Evolutionary conservation across 2,888 invertebrate species (phyloP).

Genomic region (Andrena fulva): DNA sequence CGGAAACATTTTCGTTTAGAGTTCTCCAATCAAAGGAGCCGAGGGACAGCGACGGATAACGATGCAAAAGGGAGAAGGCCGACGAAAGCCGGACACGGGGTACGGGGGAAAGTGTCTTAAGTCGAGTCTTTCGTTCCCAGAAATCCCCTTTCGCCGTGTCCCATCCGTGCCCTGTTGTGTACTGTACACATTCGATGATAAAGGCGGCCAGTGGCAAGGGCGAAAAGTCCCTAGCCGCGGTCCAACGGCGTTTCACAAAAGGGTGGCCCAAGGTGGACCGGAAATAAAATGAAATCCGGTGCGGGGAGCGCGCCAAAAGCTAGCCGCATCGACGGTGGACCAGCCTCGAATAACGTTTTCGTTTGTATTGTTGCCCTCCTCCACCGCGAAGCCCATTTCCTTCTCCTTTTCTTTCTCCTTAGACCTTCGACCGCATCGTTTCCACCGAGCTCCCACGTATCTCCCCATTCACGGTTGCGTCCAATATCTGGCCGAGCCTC

Average conservation of each 20-base stretch:
- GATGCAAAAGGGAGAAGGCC: constrained; percentile 41
- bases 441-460: constrained; percentile 37
- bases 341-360: constrained; percentile 69
- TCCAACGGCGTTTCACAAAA: constrained; percentile 72
- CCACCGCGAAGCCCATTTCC: constrained; percentile 40
- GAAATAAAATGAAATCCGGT: constrained; percentile 79
- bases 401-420: constrained; percentile 34
- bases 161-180: constrained; percentile 38
- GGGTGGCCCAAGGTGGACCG: constrained; percentile 68
- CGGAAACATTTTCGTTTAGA: constrained; percentile 71
- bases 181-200: constrained; percentile 65
- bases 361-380: constrained; percentile 65
- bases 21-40: constrained; percentile 58
- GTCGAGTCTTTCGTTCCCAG: constrained; percentile 60
- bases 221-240: constrained; percentile 58
- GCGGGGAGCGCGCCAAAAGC: constrained; percentile 69
- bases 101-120: constrained; percentile 68
- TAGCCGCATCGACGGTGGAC: constrained; percentile 50
- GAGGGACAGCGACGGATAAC: constrained; percentile 35
- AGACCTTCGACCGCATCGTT: neutral
- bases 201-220: constrained; percentile 55
- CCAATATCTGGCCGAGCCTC: constrained; percentile 59
- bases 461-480: constrained; percentile 58
- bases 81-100: constrained; percentile 21
- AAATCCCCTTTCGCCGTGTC: constrained; percentile 39